Base-by-base conservation (phyloP, 2,113 vertebrate genomes). In the Ploceus nigricollis region DNA sequence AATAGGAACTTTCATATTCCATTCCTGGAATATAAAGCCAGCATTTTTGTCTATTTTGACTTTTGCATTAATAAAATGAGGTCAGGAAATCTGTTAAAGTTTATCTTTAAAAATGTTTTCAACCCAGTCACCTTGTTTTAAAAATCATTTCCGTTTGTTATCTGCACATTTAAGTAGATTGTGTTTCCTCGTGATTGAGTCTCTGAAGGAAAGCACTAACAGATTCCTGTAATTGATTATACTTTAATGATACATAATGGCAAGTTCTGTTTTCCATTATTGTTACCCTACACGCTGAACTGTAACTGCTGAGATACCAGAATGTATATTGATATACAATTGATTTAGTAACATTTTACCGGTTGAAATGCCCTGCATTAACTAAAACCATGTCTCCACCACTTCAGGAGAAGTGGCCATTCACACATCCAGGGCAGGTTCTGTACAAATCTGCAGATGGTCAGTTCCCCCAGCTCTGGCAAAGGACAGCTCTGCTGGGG, bases 61-160 rank as follows among this genome's bases (percentile, higher is more conserved):
- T 95, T 96, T 63, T 86, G n/a, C 61, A 68, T 94, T 84, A 90
- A 69, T 95, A 87, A 94, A 78, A 94, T 89, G 91, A 96, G 93
- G 50, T 96, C 78, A 82, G 31, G 56, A 94, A 96, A 94, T 96
- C 90, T 94, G 71, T 92, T 94, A 73, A 89, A 90, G 77, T 94
- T 95, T 97, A 94, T 94, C 92, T 94, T 95, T 58, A 48, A 95
- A 91, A 84, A 73, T 56, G 50, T 94, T 93, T 88, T 96, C 82
- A 89, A 87, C 82, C 65, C 64, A 79, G 77, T 86, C 91, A 84
- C 89, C 88, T 94, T 96, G 63, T 95, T 96, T 95, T 94, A 95
- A 94, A 96, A 94, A 94, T 91, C 2, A 91, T 97, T 97, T 97
- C 78, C 77, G 20, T 96, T 97, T 92, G 63, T 94, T 89, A 90